A percentile compares a stretch with the other conserved stretches of the same genome.
These are phyloP conservation scores for Gephyroberyx darwinii DNA, from an alignment of 2,797 vertebrate genomes.

Conservation along the genomic window DNA sequence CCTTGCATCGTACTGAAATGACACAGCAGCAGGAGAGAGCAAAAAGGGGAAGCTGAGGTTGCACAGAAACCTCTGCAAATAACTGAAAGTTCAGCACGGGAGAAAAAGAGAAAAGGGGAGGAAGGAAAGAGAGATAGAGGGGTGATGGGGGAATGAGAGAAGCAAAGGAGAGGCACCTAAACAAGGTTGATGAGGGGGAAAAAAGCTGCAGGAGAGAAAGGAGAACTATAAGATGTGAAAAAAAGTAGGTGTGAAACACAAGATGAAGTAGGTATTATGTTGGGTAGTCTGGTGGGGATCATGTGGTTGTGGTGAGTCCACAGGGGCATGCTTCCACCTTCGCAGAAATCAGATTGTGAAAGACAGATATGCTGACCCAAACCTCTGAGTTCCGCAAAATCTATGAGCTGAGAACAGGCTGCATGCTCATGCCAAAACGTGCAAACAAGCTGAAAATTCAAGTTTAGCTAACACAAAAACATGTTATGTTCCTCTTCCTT, in stretches of 20 bases:
- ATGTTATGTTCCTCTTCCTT: slow-evolving; percentile 46
- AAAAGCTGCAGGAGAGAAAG: slow-evolving; percentile 22
- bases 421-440: slow-evolving; percentile 41
- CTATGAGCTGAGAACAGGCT: slow-evolving; percentile 34
- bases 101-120: neutral
- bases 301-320: slow-evolving; percentile 65
- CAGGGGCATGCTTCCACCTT: slow-evolving; percentile 34
- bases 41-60: slow-evolving; percentile 60
- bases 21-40: slow-evolving; percentile 32
- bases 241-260: slow-evolving; percentile 50
- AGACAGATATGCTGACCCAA: slow-evolving; percentile 72
- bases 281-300: slow-evolving; percentile 49
- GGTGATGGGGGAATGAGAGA: neutral
- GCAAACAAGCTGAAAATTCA: slow-evolving; percentile 38
- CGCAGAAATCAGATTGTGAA: slow-evolving; percentile 70
- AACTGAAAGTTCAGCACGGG: slow-evolving; percentile 36
- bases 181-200: neutral
- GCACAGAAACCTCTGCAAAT: slow-evolving; percentile 33
- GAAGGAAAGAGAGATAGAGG: neutral
- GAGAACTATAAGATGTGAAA: slow-evolving; percentile 35
- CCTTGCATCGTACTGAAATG: slow-evolving; percentile 32
- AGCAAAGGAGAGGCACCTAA: neutral
- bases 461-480: slow-evolving; percentile 30
- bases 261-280: slow-evolving; percentile 49
- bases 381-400: slow-evolving; percentile 66